Evolutionary conservation across 2,797 vertebrate species (phyloP).

Genomic region (Gymnodraco acuticeps): DNA sequence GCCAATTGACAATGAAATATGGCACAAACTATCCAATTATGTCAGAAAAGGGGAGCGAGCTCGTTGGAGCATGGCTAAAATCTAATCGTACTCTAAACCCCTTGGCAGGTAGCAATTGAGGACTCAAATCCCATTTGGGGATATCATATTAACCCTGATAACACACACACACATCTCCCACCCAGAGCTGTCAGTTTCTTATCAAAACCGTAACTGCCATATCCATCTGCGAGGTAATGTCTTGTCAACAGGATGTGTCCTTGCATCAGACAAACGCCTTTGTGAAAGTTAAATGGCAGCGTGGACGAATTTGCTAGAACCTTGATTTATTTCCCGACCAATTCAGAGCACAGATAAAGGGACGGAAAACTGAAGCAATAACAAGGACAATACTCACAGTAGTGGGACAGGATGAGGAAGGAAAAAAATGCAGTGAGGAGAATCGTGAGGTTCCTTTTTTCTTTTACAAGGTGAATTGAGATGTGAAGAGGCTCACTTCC

Average conservation of each 20-base stretch:
- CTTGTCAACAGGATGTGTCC: conserved; percentile 63
- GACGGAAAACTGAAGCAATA: conserved; percentile 40
- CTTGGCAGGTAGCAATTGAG: conserved; percentile 66
- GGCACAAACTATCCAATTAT: conserved; percentile 62
- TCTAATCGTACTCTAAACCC: conserved; percentile 54
- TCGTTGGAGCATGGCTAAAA: conserved; percentile 56
- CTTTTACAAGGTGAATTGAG: conserved; percentile 12
- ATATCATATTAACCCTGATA: conserved; percentile 43
- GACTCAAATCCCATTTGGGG: conserved; percentile 56
- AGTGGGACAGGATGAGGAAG: background rate
- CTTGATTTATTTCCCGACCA: conserved; percentile 45
- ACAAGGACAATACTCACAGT: conserved; percentile 1
- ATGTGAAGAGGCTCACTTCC: conserved; percentile 11
- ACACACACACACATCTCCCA: conserved; percentile 18
- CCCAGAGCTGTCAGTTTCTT: conserved; percentile 39
- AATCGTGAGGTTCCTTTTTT: background rate
- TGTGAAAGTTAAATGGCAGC: conserved; percentile 18
- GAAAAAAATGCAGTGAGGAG: background rate
- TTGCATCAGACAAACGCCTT: conserved; percentile 52
- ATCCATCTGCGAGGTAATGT: conserved; percentile 39
- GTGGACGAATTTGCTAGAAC: conserved; percentile 11
- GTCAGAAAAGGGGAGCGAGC: conserved; percentile 35
- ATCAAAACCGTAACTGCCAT: conserved; percentile 13
- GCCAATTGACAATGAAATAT: conserved; percentile 64
- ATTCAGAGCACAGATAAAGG: conserved; percentile 40